Evolutionary conservation across 1,140 invertebrate genomes (phyloP), one percentile per base, ranked within the genome.

Genomic region (Brachionus angularis): DNA sequence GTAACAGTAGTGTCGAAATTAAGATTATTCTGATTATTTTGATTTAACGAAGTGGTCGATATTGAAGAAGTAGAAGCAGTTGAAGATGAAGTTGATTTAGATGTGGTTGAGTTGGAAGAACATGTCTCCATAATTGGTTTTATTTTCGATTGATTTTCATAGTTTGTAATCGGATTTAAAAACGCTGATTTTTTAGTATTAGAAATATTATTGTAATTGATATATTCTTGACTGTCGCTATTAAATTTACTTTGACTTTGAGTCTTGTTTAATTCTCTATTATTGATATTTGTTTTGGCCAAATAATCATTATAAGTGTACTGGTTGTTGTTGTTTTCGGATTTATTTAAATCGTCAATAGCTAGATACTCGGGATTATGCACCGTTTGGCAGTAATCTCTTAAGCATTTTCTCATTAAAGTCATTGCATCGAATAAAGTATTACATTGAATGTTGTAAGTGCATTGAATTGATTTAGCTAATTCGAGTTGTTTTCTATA

Each of bases 381-480:
- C 8, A 67, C 62, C 5, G 42, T 47, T 16, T 67, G 27, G 18
- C 42, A 49, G 23, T 67, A 50, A n/a, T 67, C 62, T 46, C 36
- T 46, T n/a, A 67, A 34, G 23, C 62, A 67, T 47, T 67, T 67
- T 46, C 42, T 46, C 62, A 67, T 67, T 23, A 67, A 34, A 29
- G 62, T 67, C 62, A 67, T 67, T 1, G 62, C 62, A 36, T 67
- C 62, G 16, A 67, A 67, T 21, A 67, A 23, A 1, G 42, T 50
- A 50, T 67, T 67, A 33, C 62, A 46, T 67, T 46, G 62, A 1
- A 67, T 47, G 25, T 67, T 67, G 25, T 67, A 67, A 3, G 62
- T 67, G n/a, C 62, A 67, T 12, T 67, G 62, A 67, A 67, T 67
- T 14, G 62, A 67, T 25, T 47, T 67, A 3, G 62, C 62, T 36